These are phyloP conservation scores for Didymodactylos carnosus DNA, from an alignment of 2,888 invertebrate species.

Conservation along the genomic window DNA sequence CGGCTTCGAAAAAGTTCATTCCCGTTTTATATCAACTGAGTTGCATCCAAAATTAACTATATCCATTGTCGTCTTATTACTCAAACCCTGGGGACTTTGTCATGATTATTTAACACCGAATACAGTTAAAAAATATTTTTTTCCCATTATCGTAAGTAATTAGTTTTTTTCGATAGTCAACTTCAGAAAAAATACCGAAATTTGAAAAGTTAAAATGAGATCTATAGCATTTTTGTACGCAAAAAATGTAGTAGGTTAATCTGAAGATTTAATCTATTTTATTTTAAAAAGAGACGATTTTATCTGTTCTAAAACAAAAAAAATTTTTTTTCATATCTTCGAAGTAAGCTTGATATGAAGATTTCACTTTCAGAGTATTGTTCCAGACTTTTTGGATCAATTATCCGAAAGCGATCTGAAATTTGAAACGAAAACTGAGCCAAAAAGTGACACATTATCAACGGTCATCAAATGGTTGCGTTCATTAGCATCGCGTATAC, in stretches of 20 bases:
- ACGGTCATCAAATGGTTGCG: conserved; percentile 78
- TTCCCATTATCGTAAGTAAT: conserved; percentile 12
- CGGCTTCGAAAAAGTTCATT: conserved; percentile 54
- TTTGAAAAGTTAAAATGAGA: no score
- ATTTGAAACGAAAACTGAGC: conserved; percentile 73
- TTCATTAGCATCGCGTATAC: conserved; percentile 62
- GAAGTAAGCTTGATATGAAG: neutral
- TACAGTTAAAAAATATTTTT: conserved; percentile 69
- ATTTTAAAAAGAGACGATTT: no score
- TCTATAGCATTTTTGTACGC: no score
- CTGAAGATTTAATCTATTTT: no score
- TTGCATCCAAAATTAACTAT: conserved; percentile 47
- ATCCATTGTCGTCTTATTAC: conserved; percentile 55
- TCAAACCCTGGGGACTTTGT: conserved; percentile 69
- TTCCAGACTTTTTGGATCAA: conserved; percentile 59
- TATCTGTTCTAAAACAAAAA: no score
- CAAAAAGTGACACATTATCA: conserved; percentile 82
- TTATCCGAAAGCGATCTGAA: conserved; percentile 84
- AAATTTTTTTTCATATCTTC: no score
- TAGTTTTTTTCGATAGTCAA: neutral
- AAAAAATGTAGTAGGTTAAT: no score
- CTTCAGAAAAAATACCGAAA: no score
- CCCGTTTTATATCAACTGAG: conserved; percentile 22
- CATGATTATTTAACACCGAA: conserved; percentile 69
- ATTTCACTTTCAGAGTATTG: neutral